Evolutionary conservation across 2,888 invertebrate species (phyloP).

Genomic region (Dryobotodes eremita): DNA sequence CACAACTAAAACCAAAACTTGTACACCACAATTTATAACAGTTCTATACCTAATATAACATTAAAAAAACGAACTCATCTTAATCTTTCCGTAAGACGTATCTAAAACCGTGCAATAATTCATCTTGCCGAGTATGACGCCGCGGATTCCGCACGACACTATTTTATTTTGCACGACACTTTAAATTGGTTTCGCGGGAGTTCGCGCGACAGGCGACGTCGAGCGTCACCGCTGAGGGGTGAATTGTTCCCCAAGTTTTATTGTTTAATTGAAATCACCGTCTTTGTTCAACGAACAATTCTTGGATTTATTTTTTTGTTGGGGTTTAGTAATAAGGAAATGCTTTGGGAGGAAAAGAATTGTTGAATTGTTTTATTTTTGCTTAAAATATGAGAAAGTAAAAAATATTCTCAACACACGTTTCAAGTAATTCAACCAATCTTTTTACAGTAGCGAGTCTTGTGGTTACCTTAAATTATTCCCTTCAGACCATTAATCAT

Average conservation of each 20-base stretch:
- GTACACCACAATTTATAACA: neutral
- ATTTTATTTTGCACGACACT: slow-evolving; percentile 69
- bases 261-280: slow-evolving; percentile 69
- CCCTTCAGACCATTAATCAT: neutral
- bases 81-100: slow-evolving; percentile 34
- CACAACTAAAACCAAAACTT: neutral
- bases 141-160: slow-evolving; percentile 67
- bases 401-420: too few species aligned
- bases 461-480: neutral
- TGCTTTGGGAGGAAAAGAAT: slow-evolving; percentile 13
- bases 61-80: neutral
- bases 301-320: slow-evolving; percentile 57
- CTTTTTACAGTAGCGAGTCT: neutral
- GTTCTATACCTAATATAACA: neutral
- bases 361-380: neutral
- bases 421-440: neutral
- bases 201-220: slow-evolving; percentile 61
- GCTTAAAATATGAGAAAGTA: too few species aligned
- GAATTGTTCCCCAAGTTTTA: slow-evolving; percentile 65
- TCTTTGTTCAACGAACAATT: slow-evolving; percentile 64
- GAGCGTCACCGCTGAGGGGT: slow-evolving; percentile 52
- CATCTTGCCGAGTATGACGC: slow-evolving; percentile 72
- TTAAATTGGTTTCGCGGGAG: slow-evolving; percentile 72
- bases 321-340: slow-evolving; percentile 33
- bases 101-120: slow-evolving; percentile 70